phyloP scores from a whole-genome alignment of 2,888 invertebrate species.

The Melolontha melolontha region DNA sequence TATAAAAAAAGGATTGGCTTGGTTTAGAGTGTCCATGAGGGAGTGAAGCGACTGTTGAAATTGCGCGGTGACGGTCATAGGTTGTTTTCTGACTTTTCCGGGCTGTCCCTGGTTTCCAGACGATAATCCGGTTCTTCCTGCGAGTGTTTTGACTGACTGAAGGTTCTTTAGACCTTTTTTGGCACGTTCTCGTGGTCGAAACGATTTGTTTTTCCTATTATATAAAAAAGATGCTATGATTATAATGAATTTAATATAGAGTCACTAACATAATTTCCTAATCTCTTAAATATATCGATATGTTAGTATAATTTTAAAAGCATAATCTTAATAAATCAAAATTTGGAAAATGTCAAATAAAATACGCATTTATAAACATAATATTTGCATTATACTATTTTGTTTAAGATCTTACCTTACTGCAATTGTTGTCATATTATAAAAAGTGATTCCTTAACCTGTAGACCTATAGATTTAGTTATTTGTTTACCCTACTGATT shows the following conservation, averaged over 20 bases:
- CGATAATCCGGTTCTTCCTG: constrained; percentile 78
- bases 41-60: constrained; percentile 93
- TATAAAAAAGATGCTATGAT: constrained; percentile 35
- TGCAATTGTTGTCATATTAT: no score
- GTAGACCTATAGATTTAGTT: no score
- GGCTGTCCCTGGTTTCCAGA: constrained; percentile 67
- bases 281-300: background rate
- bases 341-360: no score
- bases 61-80: constrained; percentile 93
- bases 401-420: no score
- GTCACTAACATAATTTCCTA: background rate
- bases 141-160: constrained; percentile 91
- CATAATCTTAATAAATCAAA: constrained; percentile 5
- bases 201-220: constrained; percentile 91
- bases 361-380: no score
- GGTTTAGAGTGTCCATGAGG: constrained; percentile 93
- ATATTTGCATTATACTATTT: no score
- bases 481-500: no score
- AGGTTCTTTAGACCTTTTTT: constrained; percentile 91
- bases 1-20: constrained; percentile 87
- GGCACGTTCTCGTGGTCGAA: constrained; percentile 86
- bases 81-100: constrained; percentile 83
- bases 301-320: constrained; percentile 33
- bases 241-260: background rate
- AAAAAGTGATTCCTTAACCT: no score